Base-by-base conservation (phyloP, 2,797 vertebrate species). In the Pyrrhura leucotis region DNA sequence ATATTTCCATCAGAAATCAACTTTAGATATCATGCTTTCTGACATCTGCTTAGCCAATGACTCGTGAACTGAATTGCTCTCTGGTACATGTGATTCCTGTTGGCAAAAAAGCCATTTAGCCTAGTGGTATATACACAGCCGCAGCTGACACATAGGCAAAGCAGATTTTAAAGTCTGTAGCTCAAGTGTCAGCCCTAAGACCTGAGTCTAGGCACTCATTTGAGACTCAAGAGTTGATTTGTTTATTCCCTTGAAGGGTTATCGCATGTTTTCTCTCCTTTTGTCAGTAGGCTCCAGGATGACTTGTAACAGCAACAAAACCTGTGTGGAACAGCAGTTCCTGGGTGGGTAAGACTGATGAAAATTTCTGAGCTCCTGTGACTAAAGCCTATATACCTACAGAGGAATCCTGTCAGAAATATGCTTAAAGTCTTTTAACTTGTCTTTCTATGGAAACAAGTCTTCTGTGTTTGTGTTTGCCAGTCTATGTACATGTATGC, bases 131-230 rank as follows among this genome's bases (percentile, higher is more conserved):
- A 86, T 75, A 91, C 90, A 40, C 73, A 93, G 62, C 73, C 58
- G 40, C 0, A 0, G 69, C 59, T 95, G 88, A 94, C 90, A 79
- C 67, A 63, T 0, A 19, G 73, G 67, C 63, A 84, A 54, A 78
- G 90, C 39, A 79, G 47, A 94, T 94, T 95, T 95, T 79, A 66
- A 94, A 94, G 39, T 90, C 90, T 93, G 84, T 44, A 94, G 50
- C 91, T 95, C 77, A 90, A 94, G 80, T 93, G 88, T 95, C 90
- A 95, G 85, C 92, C 92, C 71, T 86, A 59, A 92, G 92, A 97
- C 86, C 83, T 84, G 68, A 76, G 63, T 91, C 74, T 96, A 80
- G 73, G 71, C 67, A 59, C 83, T 90, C 74, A 79, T 90, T 90
- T 90, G 77, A 94, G 93, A 71, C 63, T 82, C 7, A 2, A 69